Base-by-base conservation (phyloP, 1,140 invertebrate genomes). In the Caerostris extrusa region DNA sequence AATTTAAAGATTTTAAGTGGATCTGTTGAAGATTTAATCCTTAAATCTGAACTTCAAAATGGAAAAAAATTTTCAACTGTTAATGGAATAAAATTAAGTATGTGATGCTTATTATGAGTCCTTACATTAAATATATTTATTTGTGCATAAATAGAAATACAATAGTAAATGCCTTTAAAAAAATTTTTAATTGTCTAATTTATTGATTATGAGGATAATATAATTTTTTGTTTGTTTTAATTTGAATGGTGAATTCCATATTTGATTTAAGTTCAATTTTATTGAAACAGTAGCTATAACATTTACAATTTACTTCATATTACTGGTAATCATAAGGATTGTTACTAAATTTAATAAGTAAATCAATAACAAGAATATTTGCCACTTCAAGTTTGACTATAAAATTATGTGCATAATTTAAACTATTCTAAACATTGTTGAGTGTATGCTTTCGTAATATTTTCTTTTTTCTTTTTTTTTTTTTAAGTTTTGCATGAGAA, bases 1-100 rank as follows among this genome's bases (percentile, higher is more conserved):
- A 97, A 98, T 95, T 96, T 99, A 61, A 96, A 97, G 90, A 97
- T 99, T 69, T 95, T 97, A 17, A 98, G 97, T 95, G 97, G 97
- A 8, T 96, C 97, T 6, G 98, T 99, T 0, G 98, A 99, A 96
- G 98, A 99, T 96, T 96, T 99, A 12, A 96, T 98, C 12, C 95
- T 98, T 14, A 95, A 97, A 90, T 19, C 50, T 7, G 60, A 53
- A 64, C 64, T 7, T 6, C 8, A 85, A 5, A 85, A 57, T 34
- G 34, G 55, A 6, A 86, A 86, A 71, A 3, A 3, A 34, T 50
- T 19, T 82, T 88, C 83, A 94, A 82, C 67, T 82, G 50, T 64
- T 89, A 81, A 94, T 88, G 92, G 88, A 56, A 71, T 94, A 69
- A 94, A 91, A 87, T 19, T 94, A 34, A 82, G 94, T 94, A 90